These are phyloP conservation scores for Thecocarcelia acutangulata DNA, from an alignment of 2,888 invertebrate genomes.

Conservation along the genomic window DNA sequence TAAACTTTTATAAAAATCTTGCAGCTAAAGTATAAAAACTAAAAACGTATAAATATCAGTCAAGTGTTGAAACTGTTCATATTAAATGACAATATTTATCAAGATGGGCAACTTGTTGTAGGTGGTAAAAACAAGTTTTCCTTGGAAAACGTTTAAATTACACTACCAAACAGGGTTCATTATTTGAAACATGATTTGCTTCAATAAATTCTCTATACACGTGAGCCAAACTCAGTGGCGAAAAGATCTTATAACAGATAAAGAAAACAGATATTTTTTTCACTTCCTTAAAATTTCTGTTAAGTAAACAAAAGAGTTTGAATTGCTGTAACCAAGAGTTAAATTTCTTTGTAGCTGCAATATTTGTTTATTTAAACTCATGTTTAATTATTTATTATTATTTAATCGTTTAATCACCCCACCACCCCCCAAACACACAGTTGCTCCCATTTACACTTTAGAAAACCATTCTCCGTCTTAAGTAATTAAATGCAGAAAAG, in stretches of 20 bases:
- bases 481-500: slow-evolving; percentile 1
- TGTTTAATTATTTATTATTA: slow-evolving; percentile 29
- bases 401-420: slow-evolving; percentile 5
- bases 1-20: not conserved
- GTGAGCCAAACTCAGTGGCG: not conserved
- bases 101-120: slow-evolving; percentile 32
- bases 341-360: not conserved
- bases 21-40: not conserved
- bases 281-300: slow-evolving; percentile 8
- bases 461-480: not conserved
- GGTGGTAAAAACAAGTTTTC: slow-evolving; percentile 46
- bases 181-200: slow-evolving; percentile 17
- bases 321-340: not conserved
- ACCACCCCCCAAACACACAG: not conserved
- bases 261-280: slow-evolving; percentile 13
- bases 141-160: slow-evolving; percentile 35
- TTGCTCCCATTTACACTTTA: too few species aligned
- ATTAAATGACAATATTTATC: slow-evolving; percentile 30
- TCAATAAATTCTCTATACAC: slow-evolving; percentile 18
- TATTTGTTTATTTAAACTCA: slow-evolving; percentile 16
- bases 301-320: slow-evolving; percentile 11
- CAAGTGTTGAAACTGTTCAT: slow-evolving; percentile 55
- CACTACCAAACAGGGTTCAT: slow-evolving; percentile 13
- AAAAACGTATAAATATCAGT: slow-evolving; percentile 49
- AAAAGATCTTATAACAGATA: slow-evolving; percentile 5